phyloP scores from a whole-genome alignment of 2,113 vertebrate genomes.

The Tragelaphus strepsiceros region DNA sequence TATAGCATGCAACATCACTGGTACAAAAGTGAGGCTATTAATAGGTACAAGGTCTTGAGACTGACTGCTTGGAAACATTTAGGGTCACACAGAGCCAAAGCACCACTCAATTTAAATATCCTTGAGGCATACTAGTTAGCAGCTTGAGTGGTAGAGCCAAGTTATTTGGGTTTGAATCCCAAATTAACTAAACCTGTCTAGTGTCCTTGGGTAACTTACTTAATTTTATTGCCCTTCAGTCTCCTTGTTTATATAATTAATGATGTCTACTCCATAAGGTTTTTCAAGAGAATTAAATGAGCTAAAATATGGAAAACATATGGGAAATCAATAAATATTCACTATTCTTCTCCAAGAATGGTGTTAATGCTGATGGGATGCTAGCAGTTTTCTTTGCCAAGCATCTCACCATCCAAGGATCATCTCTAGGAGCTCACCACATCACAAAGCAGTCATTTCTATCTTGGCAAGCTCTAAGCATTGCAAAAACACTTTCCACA shows the following conservation, averaged over 20 bases:
- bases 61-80: background rate
- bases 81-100: background rate
- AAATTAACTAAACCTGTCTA: background rate
- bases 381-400: slow-evolving; percentile 36
- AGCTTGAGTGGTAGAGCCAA: background rate
- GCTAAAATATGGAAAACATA: slow-evolving; percentile 32
- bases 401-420: background rate
- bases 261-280: background rate
- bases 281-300: slow-evolving; percentile 22
- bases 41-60: background rate
- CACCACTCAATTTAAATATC: background rate
- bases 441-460: background rate
- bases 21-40: background rate
- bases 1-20: background rate
- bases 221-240: background rate
- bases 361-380: background rate
- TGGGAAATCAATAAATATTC: slow-evolving; percentile 16
- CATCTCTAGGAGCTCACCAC: background rate
- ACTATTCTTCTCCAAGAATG: slow-evolving; percentile 25
- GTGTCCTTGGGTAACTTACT: background rate
- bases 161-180: background rate
- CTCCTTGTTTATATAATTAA: slow-evolving; percentile 32
- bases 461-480: background rate
- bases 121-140: background rate
- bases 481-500: background rate